These are phyloP conservation scores for Dryomyza anilis DNA, from an alignment of 2,888 invertebrate species.

Conservation along the genomic window DNA sequence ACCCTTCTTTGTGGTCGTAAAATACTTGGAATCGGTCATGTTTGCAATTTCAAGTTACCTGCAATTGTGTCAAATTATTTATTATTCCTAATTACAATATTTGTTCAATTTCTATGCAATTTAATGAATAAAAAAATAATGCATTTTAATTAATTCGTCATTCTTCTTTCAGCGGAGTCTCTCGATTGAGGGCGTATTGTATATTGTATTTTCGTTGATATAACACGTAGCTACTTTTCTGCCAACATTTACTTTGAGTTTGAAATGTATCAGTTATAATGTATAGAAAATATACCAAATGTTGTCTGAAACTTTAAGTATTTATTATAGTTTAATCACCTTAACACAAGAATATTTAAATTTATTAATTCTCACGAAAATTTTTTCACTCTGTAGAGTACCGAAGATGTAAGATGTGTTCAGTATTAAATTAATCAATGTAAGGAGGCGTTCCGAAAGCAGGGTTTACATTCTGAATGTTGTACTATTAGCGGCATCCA, in stretches of 20 bases:
- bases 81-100: not conserved
- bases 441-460: not conserved
- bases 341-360: constrained; percentile 6
- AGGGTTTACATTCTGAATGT: not conserved
- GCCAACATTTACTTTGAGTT: not conserved
- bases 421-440: not conserved
- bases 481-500: not conserved
- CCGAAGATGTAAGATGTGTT: constrained; percentile 17
- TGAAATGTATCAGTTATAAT: too few species aligned
- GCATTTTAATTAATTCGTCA: not conserved
- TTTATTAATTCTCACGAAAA: not conserved
- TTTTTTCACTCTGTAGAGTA: constrained; percentile 6
- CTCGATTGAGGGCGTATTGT: not conserved
- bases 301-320: not conserved
- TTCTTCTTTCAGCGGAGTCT: not conserved
- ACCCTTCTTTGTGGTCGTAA: constrained; percentile 99
- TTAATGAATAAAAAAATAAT: not conserved
- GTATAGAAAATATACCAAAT: not conserved
- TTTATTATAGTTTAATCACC: not conserved
- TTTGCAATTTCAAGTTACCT: constrained; percentile 28
- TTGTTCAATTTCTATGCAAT: not conserved
- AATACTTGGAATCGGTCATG: constrained; percentile 99
- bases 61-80: too few species aligned
- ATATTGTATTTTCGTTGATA: not conserved
- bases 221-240: not conserved